Conservation (phyloP, 2,888 invertebrate genomes). For the Nephrotoma appendiculata region DNA sequence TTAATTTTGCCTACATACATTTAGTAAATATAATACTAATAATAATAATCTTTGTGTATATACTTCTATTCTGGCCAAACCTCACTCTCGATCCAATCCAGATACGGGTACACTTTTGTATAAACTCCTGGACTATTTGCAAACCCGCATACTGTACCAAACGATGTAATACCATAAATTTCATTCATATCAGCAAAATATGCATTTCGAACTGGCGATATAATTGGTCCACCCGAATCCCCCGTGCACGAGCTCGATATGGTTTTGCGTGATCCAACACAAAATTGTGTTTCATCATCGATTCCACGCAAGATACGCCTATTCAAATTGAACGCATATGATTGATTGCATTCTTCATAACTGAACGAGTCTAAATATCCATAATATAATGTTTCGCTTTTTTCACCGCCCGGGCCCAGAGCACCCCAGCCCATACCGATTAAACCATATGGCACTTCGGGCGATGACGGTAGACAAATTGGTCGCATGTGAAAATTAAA, state of each 20-base stretch:
- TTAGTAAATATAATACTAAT: too few species aligned
- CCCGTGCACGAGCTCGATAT: constrained; percentile 36
- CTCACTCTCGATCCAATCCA: neutral
- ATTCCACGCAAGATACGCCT: constrained; percentile 30
- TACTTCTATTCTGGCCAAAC: neutral
- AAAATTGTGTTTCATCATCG: constrained; percentile 34
- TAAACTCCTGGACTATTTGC: neutral
- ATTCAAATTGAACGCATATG: constrained; percentile 15
- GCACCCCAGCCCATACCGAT: constrained; percentile 36
- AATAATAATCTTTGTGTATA: too few species aligned
- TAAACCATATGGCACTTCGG: neutral
- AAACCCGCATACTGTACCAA: neutral
- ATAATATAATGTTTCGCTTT: neutral
- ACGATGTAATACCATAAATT: neutral
- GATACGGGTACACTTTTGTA: neutral
- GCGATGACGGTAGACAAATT: constrained; percentile 29
- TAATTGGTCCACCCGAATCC: neutral
- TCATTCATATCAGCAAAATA: neutral
- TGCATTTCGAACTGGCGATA: neutral
- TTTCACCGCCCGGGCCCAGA: constrained; percentile 18
- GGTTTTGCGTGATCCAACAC: constrained; percentile 35
- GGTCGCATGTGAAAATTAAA: constrained; percentile 32
- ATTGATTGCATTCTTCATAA: constrained; percentile 24
- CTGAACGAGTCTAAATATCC: neutral
- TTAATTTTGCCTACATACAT: too few species aligned